Conservation (phyloP, 2,888 invertebrate species). For the Acleris emargana region DNA sequence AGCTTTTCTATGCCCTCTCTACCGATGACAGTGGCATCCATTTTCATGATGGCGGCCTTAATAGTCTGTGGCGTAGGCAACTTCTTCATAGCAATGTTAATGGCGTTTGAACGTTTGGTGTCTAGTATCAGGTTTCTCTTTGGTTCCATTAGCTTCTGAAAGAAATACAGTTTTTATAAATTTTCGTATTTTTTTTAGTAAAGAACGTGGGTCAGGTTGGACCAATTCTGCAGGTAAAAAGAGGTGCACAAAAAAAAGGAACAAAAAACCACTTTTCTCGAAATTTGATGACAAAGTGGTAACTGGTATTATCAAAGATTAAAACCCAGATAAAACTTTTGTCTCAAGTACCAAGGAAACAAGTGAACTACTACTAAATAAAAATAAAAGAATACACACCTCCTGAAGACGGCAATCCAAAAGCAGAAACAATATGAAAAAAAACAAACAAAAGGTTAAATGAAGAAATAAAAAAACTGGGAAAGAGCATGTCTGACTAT, state of each 20-base stretch:
- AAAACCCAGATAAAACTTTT: not conserved
- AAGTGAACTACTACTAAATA: not conserved
- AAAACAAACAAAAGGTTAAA: conserved; percentile 38
- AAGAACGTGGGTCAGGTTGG: too few relatives aligned
- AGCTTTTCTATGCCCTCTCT: conserved; percentile 99
- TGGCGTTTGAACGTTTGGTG: conserved; percentile 98
- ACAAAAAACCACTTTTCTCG: too few relatives aligned
- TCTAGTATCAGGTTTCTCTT: conserved; percentile 91
- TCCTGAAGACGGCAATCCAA: conserved; percentile 47
- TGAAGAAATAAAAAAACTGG: not conserved
- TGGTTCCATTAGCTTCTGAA: conserved; percentile 77
- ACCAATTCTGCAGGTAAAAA: too few relatives aligned
- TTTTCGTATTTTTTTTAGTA: not conserved
- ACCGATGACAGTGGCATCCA: conserved; percentile 99
- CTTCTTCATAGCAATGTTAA: conserved; percentile 99
- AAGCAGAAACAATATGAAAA: conserved; percentile 51
- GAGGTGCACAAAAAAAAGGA: too few relatives aligned
- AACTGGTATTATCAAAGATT: too few relatives aligned
- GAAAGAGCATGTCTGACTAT: too few relatives aligned
- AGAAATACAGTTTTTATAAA: conserved; percentile 18
- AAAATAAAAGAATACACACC: conserved; percentile 51
- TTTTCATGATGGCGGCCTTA: conserved; percentile 99
- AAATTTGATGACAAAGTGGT: too few relatives aligned
- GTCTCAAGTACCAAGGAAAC: not conserved
- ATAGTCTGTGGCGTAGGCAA: conserved; percentile 98